Evolutionary conservation across 2,113 vertebrate genomes (phyloP), one percentile per base, ranked within the genome.

Genomic region (Montifringilla adamsi): DNA sequence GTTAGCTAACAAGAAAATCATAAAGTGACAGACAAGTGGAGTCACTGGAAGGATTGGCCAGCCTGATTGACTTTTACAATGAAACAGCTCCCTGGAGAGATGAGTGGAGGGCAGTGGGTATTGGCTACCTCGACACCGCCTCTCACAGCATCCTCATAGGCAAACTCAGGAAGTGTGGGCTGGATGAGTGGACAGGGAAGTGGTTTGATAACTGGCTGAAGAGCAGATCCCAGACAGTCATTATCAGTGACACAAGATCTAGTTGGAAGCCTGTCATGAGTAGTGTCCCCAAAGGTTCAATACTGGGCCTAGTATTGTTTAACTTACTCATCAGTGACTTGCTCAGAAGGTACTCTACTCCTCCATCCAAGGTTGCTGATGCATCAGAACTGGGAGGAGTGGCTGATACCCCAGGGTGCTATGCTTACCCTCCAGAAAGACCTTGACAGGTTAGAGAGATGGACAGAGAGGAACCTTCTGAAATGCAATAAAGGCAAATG

Each of bases 61-160:
- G 35, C 20, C 24, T 31, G n/a, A 21, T 30, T 46, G 16, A 11
- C 10, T 62, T 68, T 26, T 55, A 23, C 0, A 0, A 27, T 31
- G 55, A 55, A 68, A 47, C 11, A 68, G 4, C 39, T 53, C 4
- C 39, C 19, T 46, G n/a, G 28, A 46, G 4, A 12, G 39, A 9
- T 46, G 47, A 46, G n/a, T 28, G 33, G 39, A 62, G 39, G 33
- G 64, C 33, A 46, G 47, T 16, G 64, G 19, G 4, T 46, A 28
- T 18, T 39, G 18, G 15, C 22, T 52, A 8, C 33, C 22, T 52
- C 1, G 0, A 22, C 9, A 15, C 4, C 1, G 1, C 15, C 33
- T 52, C 46, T 68, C 33, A 33, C 33, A 33, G 15, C 11, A 19
- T 33, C 9, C 55, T 60, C 23, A 9, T 3, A 44, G 53, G 14